A percentile compares a stretch with the other conserved stretches of the same genome.
phyloP scores from a whole-genome alignment of 1,140 invertebrate genomes.

The Drosophila miranda region DNA sequence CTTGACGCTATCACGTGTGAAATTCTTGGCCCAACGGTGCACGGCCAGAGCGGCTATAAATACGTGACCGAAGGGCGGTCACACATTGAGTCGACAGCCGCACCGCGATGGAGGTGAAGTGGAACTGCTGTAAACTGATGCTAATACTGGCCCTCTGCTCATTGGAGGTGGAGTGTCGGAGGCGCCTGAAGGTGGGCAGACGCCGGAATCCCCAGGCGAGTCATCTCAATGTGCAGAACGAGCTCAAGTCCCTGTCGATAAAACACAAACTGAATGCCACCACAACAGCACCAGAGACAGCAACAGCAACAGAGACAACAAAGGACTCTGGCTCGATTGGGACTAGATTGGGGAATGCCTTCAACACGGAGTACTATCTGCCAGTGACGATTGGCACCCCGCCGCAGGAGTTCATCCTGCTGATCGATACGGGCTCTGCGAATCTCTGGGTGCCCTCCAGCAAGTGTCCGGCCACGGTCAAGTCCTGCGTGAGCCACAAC shows the following conservation, averaged over 20 bases:
- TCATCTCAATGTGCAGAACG: slow-evolving; percentile 16
- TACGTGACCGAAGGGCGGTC: slow-evolving; percentile 32
- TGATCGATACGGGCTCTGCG: slow-evolving; percentile 99
- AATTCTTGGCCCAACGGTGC: slow-evolving; percentile 27
- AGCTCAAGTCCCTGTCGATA: slow-evolving; percentile 28
- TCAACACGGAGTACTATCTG: slow-evolving; percentile 98
- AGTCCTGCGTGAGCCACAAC: slow-evolving; percentile 93
- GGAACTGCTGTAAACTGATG: not conserved
- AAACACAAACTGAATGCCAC: slow-evolving; percentile 27
- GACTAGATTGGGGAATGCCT: slow-evolving; percentile 27
- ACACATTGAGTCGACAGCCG: slow-evolving; percentile 8
- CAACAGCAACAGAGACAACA: not conserved
- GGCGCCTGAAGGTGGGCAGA: slow-evolving; percentile 18
- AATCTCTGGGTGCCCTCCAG: slow-evolving; percentile 99
- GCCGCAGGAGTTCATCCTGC: slow-evolving; percentile 93
- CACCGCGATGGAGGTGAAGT: slow-evolving; percentile 25
- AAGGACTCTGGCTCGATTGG: not conserved
- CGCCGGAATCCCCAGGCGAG: slow-evolving; percentile 30
- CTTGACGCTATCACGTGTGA: slow-evolving; percentile 17
- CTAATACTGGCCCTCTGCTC: not conserved
- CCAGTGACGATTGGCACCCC: slow-evolving; percentile 95
- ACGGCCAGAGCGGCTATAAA: slow-evolving; percentile 21
- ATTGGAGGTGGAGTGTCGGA: not conserved
- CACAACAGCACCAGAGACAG: not conserved
- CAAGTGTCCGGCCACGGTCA: slow-evolving; percentile 89